Evolutionary conservation across 2,888 invertebrate species (phyloP), one percentile per base, ranked within the genome.

Genomic region (Hartigia nigra): DNA sequence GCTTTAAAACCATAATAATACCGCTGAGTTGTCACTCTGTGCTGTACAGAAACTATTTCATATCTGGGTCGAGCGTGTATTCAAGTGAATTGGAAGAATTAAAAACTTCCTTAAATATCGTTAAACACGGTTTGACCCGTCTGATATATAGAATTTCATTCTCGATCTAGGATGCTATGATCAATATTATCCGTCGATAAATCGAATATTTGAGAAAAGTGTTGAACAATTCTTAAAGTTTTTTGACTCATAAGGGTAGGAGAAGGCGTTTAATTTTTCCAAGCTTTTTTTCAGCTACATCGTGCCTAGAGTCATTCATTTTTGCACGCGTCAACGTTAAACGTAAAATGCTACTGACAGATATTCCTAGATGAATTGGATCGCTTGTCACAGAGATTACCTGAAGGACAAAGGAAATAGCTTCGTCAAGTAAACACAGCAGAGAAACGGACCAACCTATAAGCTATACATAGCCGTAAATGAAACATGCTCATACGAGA

Each of bases 1-100:
- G 87, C 87, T 88, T 90, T 88, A 88, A 90, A 89, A 86, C 85
- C 55, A 23, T 55, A 84, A 84, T 80, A 80, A 82, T 84, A 85
- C 82, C 74, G 79, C 80, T 77, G 55, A 1, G 55, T 23, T 9
- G 55, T 23, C 23, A 23, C 9, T 55, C 77, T 77, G 76, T 74
- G 74, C 55, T 36, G 31, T 74, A 69, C 12, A 55, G 69, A 80
- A 79, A 80, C 70, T 75, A 76, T 75, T 75, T 80, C 75, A 70
- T 77, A 81, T 80, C 74, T 82, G 77, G 80, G 79, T 79, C 79
- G 80, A 74, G 31, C 77, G 4, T 72, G 72, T 31, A 31, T 1
- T 12, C 31, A 23, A 72, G 14, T 72, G 12, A 4, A 72, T 72
- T 31, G 32, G n/a, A 72, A 31, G 12, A 72, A 31, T 2, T 35